Evolutionary conservation across 2,888 invertebrate genomes (phyloP).

Genomic region (Invenusta paracnida): DNA sequence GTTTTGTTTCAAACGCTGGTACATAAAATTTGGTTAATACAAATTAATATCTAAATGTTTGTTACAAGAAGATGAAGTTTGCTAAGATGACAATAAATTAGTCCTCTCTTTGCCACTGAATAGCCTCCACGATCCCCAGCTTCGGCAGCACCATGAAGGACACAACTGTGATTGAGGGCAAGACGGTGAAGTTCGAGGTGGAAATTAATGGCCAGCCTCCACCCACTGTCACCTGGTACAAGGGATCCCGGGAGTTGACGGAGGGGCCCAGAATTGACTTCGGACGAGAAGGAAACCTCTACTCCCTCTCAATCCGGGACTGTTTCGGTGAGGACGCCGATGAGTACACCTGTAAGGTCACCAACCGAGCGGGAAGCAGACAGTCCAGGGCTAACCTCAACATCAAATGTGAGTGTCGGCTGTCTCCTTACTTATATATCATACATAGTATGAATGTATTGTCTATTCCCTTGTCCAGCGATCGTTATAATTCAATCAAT

Average conservation of each 20-base stretch:
- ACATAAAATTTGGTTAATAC: too few relatives aligned
- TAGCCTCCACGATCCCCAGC: constrained; percentile 80
- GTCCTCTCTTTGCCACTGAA: constrained; percentile 35
- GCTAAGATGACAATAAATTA: too few relatives aligned
- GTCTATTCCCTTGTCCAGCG: background rate
- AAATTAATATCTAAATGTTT: too few relatives aligned
- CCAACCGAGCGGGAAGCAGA: constrained; percentile 87
- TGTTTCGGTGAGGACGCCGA: constrained; percentile 96
- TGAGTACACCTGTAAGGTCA: constrained; percentile 90
- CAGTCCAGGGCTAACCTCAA: constrained; percentile 88
- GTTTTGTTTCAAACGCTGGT: too few relatives aligned
- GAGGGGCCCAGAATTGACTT: constrained; percentile 72
- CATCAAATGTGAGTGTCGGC: constrained; percentile 84
- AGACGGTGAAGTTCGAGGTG: constrained; percentile 86
- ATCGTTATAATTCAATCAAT: background rate
- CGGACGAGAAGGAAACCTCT: constrained; percentile 77
- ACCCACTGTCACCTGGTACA: constrained; percentile 83
- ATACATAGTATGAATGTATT: background rate
- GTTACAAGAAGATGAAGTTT: too few relatives aligned
- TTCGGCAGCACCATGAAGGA: constrained; percentile 78
- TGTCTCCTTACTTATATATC: too few relatives aligned
- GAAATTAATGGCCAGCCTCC: constrained; percentile 81
- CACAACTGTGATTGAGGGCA: constrained; percentile 84
- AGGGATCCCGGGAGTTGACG: constrained; percentile 85
- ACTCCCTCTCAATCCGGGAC: constrained; percentile 81